phyloP scores from a whole-genome alignment of 53 echinoderm and acorn worm genomes.

The Pentamera pediparva region DNA sequence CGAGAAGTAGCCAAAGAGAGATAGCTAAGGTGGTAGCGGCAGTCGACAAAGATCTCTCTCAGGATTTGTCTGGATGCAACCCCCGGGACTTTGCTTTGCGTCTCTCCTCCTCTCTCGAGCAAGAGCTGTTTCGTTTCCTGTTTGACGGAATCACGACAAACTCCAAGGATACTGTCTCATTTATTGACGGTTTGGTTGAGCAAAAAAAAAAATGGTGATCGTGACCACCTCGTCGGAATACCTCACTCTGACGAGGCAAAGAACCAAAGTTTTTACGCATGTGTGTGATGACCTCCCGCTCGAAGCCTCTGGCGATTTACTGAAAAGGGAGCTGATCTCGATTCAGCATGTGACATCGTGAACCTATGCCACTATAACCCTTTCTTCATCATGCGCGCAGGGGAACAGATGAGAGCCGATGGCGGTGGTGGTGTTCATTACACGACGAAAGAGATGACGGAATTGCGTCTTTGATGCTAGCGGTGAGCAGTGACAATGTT shows the following conservation, averaged over 20 bases:
- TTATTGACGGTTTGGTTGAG: neutral
- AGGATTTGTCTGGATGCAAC: neutral
- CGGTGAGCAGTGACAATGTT: neutral
- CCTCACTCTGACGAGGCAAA: neutral
- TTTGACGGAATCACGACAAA: neutral
- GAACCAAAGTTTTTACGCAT: neutral
- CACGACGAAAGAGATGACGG: neutral
- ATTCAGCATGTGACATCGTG: neutral
- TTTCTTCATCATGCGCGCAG: neutral
- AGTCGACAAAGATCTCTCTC: neutral
- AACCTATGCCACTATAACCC: conserved; percentile 6
- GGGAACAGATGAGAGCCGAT: neutral
- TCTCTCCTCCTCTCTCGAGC: neutral
- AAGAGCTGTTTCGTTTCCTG: conserved; percentile 2
- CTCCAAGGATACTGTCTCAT: neutral
- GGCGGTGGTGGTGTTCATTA: neutral
- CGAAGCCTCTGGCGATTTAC: neutral
- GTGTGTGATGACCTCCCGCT: neutral
- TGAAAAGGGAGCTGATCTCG: neutral
- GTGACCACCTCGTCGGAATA: neutral
- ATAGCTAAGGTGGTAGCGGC: neutral
- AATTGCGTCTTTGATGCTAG: neutral
- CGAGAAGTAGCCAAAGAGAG: neutral
- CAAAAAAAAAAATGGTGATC: neutral
- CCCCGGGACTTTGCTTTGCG: neutral